Base-by-base conservation (phyloP, 2,797 vertebrate genomes). In the Pangasius mekongensis region DNA sequence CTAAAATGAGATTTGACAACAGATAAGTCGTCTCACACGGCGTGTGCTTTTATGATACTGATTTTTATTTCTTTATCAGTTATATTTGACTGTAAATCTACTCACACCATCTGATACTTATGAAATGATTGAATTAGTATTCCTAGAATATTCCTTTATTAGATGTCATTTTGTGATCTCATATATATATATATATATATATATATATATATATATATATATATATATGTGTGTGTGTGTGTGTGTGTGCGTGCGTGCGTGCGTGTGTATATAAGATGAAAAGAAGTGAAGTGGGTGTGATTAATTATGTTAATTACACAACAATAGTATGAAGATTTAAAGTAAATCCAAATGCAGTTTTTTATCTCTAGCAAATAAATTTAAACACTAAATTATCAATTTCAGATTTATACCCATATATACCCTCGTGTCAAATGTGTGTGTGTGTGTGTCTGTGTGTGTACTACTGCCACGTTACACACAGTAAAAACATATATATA, bases 381-480 rank as follows among this genome's bases (percentile, higher is more conserved):
- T 5, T 56, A 10, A 30, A 76, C 2, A n/a, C 22, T 56, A 33
- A 78, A 22, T 78, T 7, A 33, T 39, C 30, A 39, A 24, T 81
- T 39, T 60, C 3, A 58, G 8, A 39, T 60, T 39, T 60, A 24
- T 39, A 39, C 33, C 9, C 33, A 81, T 60, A 13, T 80, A 5
- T 36, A 56, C 11, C 8, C 27, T 71, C 33, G n/a, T 77, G 27
- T 56, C 16, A 11, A 10, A 5, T n/a, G 27, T 78, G 49, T 78
- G 47, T 54, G 74, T 54, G 47, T 77, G 76, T 80, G 77, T 39
- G 18, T 54, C n/a, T 78, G 76, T 80, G 30, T 22, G 77, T 18
- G 52, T 3, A 5, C 9, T 58, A 36, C 7, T 58, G 52, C 27
- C 77, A 78, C 16, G 3, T 78, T 56, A 30, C n/a, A 80, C 54